Evolutionary conservation across 1,140 invertebrate genomes (phyloP), one percentile per base, ranked within the genome.

Genomic region (Polyergus mexicanus): DNA sequence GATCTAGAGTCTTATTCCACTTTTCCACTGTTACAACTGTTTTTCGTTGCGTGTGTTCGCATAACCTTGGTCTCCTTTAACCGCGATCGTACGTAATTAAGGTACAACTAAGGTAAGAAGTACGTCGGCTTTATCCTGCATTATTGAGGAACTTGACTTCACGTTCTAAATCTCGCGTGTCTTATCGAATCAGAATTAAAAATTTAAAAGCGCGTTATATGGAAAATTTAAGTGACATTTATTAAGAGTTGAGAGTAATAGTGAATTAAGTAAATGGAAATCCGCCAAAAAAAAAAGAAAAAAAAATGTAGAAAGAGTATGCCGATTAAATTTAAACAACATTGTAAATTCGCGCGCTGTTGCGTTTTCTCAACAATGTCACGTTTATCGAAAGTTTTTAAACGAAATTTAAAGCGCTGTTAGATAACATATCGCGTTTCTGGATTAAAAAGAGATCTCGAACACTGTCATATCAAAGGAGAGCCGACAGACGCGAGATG

Each of bases 1-100:
- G 68, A 83, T 83, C 78, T 83, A 83, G 54, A 83, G 54, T 22
- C 54, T 60, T 83, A 83, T 47, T 83, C 78, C 13, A 83, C 78
- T 83, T 83, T 83, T 72, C 38, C 41, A 74, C n/a, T 7, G 22
- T 47, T 35, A 44, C 54, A 54, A 60, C 2, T 47, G 38, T 72
- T 72, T 16, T 10, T 25, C 60, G 38, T 54, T 25, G 41, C 35
- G 77, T 11, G 19, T n/a, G 7, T 35, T 71, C 65, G n/a, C 54
- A 44, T 16, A 74, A 58, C 78, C 78, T 83, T 83, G 78, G 13
- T n/a, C 78, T 35, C 51, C 68, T 83, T 83, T 83, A 56, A 35
- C 47, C 51, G 22, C 51, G 10, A 80, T 69, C 16, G 51, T n/a
- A 69, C 47, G 32, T 62, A 83, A 83, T 83, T 60, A 60, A 35